These are phyloP conservation scores for Colinus virginianus DNA, from an alignment of 2,113 vertebrate genomes.

Conservation along the genomic window DNA sequence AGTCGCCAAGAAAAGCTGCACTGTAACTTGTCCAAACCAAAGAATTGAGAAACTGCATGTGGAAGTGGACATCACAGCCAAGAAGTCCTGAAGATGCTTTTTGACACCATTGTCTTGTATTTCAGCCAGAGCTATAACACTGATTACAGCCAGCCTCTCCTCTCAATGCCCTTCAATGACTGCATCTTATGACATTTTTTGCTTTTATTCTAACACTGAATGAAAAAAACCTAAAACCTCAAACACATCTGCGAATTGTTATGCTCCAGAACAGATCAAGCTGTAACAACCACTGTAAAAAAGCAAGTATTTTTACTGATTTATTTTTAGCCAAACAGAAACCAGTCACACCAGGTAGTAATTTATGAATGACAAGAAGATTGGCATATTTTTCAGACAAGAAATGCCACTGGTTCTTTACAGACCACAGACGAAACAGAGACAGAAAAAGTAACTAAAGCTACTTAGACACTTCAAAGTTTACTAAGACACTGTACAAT, in stretches of 20 bases:
- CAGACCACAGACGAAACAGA: conserved; percentile 50
- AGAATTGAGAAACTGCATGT: neutral
- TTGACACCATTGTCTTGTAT: neutral
- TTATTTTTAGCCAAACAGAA: conserved; percentile 62
- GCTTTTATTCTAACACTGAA: neutral
- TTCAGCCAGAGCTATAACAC: neutral
- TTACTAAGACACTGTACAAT: neutral
- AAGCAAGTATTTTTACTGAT: conserved; percentile 40
- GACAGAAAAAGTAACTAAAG: conserved; percentile 29
- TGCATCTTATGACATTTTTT: neutral
- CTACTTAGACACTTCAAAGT: conserved; percentile 6
- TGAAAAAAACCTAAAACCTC: neutral
- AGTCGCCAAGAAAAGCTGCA: neutral
- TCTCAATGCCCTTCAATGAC: neutral
- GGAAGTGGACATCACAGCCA: neutral
- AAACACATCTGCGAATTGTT: conserved; percentile 47
- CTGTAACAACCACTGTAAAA: conserved; percentile 19
- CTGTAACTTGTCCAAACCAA: neutral
- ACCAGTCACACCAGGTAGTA: conserved; percentile 50
- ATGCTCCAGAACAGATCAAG: conserved; percentile 25
- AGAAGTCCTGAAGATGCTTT: neutral
- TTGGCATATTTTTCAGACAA: conserved; percentile 39
- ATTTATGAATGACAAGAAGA: conserved; percentile 57
- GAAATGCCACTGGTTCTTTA: conserved; percentile 28
- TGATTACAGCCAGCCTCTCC: neutral